Evolutionary conservation across 2,888 invertebrate genomes (phyloP), one percentile per base, ranked within the genome.

Genomic region (Himalopsyche anomala): DNA sequence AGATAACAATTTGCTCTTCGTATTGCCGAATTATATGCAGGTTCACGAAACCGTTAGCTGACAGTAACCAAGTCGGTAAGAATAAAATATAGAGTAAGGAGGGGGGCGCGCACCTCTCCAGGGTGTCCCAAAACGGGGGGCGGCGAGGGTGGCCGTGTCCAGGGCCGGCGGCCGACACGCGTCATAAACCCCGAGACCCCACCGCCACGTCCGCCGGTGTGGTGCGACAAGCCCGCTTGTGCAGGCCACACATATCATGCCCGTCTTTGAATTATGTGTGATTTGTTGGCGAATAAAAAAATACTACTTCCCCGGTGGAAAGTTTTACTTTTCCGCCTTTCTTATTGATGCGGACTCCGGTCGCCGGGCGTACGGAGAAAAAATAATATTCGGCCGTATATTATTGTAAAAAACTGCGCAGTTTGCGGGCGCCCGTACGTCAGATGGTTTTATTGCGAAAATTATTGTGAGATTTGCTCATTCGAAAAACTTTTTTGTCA

Each of bases 251-350:
- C 88, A 88, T 84, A 85, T 88, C 84, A 84, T 85, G 86, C 84
- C 74, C 87, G 87, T 87, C 88, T 88, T 88, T 88, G 88, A 88
- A 88, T 88, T 88, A 87, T 85, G 85, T 56, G 55, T 84, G 85
- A 87, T 87, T 87, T 87, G 85, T 87, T 84, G 85, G 82, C 82
- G 86, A 81, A 86, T 82, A 87, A 85, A 85, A 74, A 45, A 83
- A 80, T 55, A 55, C 51, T 40, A 28, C 80, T 54, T 83, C 69
- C 56, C 85, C 51, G 28, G 19, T 82, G 83, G 80, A 62, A 19
- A 80, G 28, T 85, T 85, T 85, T 85, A 81, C 83, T 85, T 79
- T 85, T 83, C 80, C 80, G 74, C 36, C 74, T 74, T 74, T 74
- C 74, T 74, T 74, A 74, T 74, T 74, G 74, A 74, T 74, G 74